These are phyloP conservation scores for Bradysia coprophila DNA, from an alignment of 1,140 invertebrate genomes.

Conservation along the genomic window DNA sequence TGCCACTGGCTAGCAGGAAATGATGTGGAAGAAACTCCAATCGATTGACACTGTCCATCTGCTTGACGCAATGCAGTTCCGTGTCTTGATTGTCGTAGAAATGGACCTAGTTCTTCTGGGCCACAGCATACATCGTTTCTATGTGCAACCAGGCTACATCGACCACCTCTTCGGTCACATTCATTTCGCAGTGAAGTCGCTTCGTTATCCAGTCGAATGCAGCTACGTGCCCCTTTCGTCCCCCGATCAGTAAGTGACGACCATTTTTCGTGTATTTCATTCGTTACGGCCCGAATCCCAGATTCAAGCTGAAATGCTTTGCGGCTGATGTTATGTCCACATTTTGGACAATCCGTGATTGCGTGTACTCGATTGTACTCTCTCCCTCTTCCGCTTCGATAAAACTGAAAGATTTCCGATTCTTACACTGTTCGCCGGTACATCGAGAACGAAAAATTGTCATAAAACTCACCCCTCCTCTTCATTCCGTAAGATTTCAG, in stretches of 20 bases:
- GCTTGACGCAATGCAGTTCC: slow-evolving; percentile 91
- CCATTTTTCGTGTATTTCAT: slow-evolving; percentile 84
- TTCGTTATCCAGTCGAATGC: slow-evolving; percentile 97
- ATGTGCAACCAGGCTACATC: slow-evolving; percentile 88
- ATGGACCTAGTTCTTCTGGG: slow-evolving; percentile 92
- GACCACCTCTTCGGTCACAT: slow-evolving; percentile 90
- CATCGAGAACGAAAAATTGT: too few species aligned
- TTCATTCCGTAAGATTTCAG: slow-evolving; percentile 62
- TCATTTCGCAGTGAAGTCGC: slow-evolving; percentile 85
- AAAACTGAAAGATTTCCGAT: slow-evolving; percentile 30
- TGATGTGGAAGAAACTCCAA: slow-evolving; percentile 96
- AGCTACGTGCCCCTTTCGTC: slow-evolving; percentile 81
- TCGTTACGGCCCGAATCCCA: slow-evolving; percentile 86
- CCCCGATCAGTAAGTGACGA: slow-evolving; percentile 74
- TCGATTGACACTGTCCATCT: slow-evolving; percentile 53
- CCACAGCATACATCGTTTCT: slow-evolving; percentile 93
- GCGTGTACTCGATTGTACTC: slow-evolving; percentile 60
- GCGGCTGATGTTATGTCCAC: slow-evolving; percentile 81
- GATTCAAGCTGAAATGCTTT: slow-evolving; percentile 74
- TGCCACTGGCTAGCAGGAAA: slow-evolving; percentile 77
- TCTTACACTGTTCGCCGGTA: too few species aligned
- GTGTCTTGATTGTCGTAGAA: slow-evolving; percentile 95
- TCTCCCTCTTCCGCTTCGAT: slow-evolving; percentile 64
- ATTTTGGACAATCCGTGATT: slow-evolving; percentile 58
- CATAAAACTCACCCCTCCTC: slow-evolving; percentile 49